Evolutionary conservation across 2,113 vertebrate species (phyloP).

Genomic region (Ptyas mucosa): DNA sequence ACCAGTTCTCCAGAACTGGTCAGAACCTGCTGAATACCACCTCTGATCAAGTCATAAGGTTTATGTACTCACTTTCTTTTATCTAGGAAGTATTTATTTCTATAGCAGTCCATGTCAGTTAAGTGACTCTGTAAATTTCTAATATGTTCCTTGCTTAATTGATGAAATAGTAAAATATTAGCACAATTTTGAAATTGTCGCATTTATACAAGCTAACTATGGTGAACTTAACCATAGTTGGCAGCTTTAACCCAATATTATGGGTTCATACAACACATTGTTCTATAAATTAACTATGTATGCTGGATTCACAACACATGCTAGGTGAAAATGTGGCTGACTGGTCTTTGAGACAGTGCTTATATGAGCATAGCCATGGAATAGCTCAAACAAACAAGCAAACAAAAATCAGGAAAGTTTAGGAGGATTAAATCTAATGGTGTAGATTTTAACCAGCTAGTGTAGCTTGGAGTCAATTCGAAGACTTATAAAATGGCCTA

Average conservation of each 20-base stretch:
- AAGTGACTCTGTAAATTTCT: constrained; percentile 19
- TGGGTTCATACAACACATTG: not conserved
- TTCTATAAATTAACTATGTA: not conserved
- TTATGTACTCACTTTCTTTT: constrained; percentile 40
- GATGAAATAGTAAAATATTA: constrained; percentile 16
- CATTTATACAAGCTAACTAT: not conserved
- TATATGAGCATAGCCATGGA: not conserved
- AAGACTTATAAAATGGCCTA: not conserved
- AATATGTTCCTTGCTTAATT: constrained; percentile 48
- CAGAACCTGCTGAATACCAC: too few relatives aligned
- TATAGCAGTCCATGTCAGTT: not conserved
- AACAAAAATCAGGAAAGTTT: not conserved
- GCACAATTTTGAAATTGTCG: constrained; percentile 20
- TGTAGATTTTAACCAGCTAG: not conserved
- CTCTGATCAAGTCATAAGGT: not conserved
- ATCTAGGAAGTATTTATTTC: constrained; percentile 21
- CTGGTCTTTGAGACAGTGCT: not conserved
- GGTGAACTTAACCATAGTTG: not conserved
- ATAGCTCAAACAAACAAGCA: not conserved
- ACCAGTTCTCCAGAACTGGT: too few relatives aligned
- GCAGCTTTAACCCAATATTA: not conserved
- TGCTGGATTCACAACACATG: not conserved
- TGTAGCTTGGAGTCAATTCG: not conserved
- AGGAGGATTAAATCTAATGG: not conserved
- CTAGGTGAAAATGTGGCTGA: not conserved